Percentiles rank a stretch among this genome's conserved stretches.
Evolutionary conservation across 2,888 invertebrate species (phyloP).

Genomic region (Tenthredo amoena): DNA sequence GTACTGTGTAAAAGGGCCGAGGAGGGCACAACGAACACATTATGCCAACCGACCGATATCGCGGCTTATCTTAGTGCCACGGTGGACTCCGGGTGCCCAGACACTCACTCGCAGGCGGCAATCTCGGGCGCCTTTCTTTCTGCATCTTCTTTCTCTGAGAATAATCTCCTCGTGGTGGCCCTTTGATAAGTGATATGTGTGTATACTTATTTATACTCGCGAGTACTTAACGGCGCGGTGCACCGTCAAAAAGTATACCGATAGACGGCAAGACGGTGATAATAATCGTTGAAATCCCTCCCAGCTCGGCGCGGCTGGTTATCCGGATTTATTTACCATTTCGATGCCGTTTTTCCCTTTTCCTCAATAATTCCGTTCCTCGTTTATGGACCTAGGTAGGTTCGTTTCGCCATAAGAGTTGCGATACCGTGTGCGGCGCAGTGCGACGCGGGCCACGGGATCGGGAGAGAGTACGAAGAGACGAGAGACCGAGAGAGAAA

Average conservation of each 20-base stretch:
- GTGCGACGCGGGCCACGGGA: conserved; percentile 44
- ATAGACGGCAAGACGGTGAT: neutral
- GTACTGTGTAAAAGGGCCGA: conserved; percentile 57
- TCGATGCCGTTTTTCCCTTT: conserved; percentile 63
- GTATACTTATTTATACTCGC: conserved; percentile 1
- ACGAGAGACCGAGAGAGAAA: conserved; percentile 53
- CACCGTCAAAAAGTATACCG: neutral
- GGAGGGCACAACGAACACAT: conserved; percentile 64
- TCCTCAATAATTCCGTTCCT: conserved; percentile 45
- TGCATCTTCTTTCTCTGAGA: conserved; percentile 49
- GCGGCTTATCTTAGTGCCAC: conserved; percentile 32
- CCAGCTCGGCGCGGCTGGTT: neutral
- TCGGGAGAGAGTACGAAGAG: conserved; percentile 53
- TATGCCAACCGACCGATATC: conserved; percentile 57
- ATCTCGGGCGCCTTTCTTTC: conserved; percentile 55
- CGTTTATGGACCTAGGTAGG: conserved; percentile 16
- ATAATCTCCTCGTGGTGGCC: conserved; percentile 33
- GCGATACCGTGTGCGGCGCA: conserved; percentile 53
- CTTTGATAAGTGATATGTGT: conserved; percentile 33
- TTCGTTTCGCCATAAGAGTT: conserved; percentile 41
- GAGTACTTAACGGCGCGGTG: neutral
- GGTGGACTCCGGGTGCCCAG: conserved; percentile 63
- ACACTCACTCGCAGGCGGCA: conserved; percentile 54
- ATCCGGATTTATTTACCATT: neutral
- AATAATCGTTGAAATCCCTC: neutral